Percentiles rank a stretch among this genome's conserved stretches.
phyloP scores from a whole-genome alignment of 2,888 invertebrate genomes.

The Aricia artaxerxes region DNA sequence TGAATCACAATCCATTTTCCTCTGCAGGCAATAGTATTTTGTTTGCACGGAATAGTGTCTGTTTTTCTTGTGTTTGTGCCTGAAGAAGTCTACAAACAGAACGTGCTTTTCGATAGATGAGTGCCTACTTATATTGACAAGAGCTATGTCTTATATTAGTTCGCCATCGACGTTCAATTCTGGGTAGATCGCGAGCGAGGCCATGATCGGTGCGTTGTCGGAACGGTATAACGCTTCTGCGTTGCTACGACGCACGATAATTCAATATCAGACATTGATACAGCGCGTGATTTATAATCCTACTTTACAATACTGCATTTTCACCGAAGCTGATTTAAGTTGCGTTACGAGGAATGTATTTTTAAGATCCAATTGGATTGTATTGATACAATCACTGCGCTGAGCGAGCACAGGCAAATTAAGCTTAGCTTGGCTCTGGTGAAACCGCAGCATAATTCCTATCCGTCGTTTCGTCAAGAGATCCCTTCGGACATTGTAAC shows the following conservation, averaged over 20 bases:
- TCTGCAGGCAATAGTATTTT: constrained; percentile 16
- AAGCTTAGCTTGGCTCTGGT: no score
- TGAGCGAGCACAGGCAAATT: no score
- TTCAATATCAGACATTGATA: no score
- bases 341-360: no score
- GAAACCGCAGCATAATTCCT: no score
- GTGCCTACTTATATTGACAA: constrained; percentile 56
- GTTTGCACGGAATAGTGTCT: constrained; percentile 49
- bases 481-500: no score
- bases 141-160: constrained; percentile 65
- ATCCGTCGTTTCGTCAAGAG: no score
- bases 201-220: neutral
- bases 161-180: constrained; percentile 26
- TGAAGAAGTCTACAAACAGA: constrained; percentile 73
- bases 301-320: no score
- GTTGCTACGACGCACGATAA: neutral
- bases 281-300: no score
- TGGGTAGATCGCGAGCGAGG: constrained; percentile 1
- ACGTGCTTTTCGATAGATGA: constrained; percentile 51
- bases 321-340: no score
- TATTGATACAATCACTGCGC: no score
- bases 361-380: no score
- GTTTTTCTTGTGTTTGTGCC: constrained; percentile 75
- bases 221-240: neutral
- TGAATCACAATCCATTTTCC: constrained; percentile 23